These are phyloP conservation scores for Harpegnathos saltator DNA, from an alignment of 1,140 invertebrate species.

Conservation along the genomic window DNA sequence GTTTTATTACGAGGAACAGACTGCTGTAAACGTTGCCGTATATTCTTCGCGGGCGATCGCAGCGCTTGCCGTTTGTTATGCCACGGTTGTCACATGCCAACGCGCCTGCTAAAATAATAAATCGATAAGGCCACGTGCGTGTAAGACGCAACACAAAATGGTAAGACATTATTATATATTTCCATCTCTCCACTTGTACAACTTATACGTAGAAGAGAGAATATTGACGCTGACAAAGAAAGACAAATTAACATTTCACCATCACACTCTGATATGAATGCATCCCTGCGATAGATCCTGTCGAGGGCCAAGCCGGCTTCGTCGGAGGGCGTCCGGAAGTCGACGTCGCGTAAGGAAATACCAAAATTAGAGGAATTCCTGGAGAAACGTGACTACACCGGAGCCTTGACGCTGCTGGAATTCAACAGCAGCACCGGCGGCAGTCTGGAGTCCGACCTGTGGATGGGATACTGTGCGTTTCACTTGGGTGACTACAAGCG, in stretches of 20 bases:
- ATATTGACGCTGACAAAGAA: neutral
- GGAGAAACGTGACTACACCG: conserved; percentile 95
- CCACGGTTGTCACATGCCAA: conserved; percentile 19
- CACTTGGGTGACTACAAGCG: conserved; percentile 97
- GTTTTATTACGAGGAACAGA: no score
- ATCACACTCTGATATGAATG: neutral
- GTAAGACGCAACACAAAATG: conserved; percentile 17
- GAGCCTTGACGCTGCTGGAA: conserved; percentile 96
- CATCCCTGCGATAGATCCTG: conserved; percentile 87
- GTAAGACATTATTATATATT: conserved; percentile 20
- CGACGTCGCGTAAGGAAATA: conserved; percentile 84
- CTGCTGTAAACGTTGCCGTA: no score
- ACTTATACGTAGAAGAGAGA: neutral
- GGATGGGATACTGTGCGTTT: conserved; percentile 98
- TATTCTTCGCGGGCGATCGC: neutral
- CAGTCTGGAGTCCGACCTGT: conserved; percentile 90
- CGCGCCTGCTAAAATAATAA: conserved; percentile 18
- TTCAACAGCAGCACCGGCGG: conserved; percentile 88
- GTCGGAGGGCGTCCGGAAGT: conserved; percentile 83
- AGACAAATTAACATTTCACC: neutral
- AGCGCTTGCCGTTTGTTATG: conserved; percentile 22
- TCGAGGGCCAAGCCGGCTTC: conserved; percentile 90
- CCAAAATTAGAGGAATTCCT: conserved; percentile 97
- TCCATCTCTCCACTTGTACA: neutral
- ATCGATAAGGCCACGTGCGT: conserved; percentile 21